Evolutionary conservation across 2,797 vertebrate species (phyloP).

Genomic region (Gobionotothen gibberifrons): DNA sequence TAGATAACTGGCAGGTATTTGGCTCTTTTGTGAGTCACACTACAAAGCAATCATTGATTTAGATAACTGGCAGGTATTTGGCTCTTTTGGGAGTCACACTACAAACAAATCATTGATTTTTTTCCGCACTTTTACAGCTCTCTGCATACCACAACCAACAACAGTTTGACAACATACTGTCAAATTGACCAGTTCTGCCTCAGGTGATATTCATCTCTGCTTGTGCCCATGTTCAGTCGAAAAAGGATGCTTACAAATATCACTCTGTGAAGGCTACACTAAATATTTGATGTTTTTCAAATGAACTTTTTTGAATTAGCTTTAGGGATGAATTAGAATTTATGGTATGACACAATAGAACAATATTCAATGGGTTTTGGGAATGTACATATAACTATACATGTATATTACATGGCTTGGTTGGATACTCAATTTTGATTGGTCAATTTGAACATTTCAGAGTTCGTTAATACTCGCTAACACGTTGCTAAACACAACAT

Average conservation of each 20-base stretch:
- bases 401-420: no score
- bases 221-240: background rate
- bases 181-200: background rate
- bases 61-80: conserved; percentile 25
- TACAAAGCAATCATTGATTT: conserved; percentile 8
- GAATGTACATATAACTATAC: no score
- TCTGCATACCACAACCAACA: background rate
- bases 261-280: background rate
- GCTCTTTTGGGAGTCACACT: conserved; percentile 4
- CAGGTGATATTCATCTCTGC: background rate
- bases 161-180: conserved; percentile 5
- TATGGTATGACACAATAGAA: no score
- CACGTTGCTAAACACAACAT: no score
- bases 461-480: no score
- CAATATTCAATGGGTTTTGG: no score
- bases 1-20: conserved; percentile 23
- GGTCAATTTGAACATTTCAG: no score
- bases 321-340: no score
- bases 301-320: no score
- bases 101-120: conserved; percentile 4
- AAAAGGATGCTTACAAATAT: background rate
- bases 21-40: conserved; percentile 4
- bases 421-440: no score
- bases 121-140: background rate
- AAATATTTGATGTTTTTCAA: background rate